Percentiles rank a stretch among this genome's conserved stretches.
phyloP scores from a whole-genome alignment of 2,797 vertebrate species.

The Ataeniobius toweri region DNA sequence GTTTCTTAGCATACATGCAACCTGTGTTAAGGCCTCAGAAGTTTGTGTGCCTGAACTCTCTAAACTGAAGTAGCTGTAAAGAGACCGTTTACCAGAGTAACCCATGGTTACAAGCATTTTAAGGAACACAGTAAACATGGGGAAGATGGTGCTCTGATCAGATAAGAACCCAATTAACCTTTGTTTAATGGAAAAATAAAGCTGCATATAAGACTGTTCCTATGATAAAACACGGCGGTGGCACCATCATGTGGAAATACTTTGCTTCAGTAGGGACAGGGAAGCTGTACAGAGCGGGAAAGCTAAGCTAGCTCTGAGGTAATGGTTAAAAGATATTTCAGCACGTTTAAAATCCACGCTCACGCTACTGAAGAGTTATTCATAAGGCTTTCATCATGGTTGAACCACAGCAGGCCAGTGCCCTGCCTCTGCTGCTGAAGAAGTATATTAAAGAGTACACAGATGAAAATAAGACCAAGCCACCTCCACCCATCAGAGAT shows the following conservation, averaged over 20 bases:
- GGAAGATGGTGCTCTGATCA: background rate
- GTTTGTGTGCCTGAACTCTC: background rate
- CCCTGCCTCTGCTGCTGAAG: constrained; percentile 93
- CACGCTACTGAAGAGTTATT: constrained; percentile 1
- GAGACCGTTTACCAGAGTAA: background rate
- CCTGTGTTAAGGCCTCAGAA: too few relatives aligned
- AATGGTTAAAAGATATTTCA: background rate
- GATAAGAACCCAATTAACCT: background rate
- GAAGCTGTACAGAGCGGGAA: background rate
- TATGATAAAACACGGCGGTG: background rate
- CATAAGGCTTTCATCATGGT: constrained; percentile 83
- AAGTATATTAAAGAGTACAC: constrained; percentile 98
- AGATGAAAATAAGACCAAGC: constrained; percentile 94
- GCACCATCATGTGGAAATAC: too few relatives aligned
- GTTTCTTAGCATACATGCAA: too few relatives aligned
- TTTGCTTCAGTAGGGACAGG: too few relatives aligned
- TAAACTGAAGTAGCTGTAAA: background rate
- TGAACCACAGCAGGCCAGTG: constrained; percentile 98
- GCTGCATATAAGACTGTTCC: background rate
- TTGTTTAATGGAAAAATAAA: background rate
- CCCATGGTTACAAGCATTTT: background rate
- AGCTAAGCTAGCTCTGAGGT: background rate
- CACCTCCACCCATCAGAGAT: constrained; percentile 92
- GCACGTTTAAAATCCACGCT: background rate
- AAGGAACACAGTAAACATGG: too few relatives aligned